Percentiles rank a stretch among this genome's conserved stretches.
phyloP scores from a whole-genome alignment of 2,113 vertebrate species.

The Pitta sordida region DNA sequence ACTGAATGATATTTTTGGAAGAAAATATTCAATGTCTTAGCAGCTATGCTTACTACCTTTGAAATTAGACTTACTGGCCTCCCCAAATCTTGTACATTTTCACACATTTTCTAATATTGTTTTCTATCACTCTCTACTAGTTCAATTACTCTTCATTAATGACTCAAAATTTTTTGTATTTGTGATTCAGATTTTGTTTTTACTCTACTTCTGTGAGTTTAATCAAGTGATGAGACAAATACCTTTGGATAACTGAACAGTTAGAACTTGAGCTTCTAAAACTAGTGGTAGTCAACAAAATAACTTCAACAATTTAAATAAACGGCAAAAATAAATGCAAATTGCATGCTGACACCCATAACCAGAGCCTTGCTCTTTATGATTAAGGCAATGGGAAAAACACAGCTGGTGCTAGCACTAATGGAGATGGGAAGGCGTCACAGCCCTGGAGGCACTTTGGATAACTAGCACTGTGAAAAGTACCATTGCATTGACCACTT shows the following conservation, averaged over 20 bases:
- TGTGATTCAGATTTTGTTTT: background rate
- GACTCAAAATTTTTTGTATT: background rate
- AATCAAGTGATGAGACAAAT: background rate
- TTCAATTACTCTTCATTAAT: background rate
- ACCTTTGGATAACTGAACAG: background rate
- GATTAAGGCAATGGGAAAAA: fast-evolving
- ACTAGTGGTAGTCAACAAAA: background rate
- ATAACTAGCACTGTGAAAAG: background rate
- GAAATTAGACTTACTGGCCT: background rate
- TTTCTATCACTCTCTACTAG: background rate
- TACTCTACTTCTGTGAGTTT: background rate
- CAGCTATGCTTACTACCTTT: background rate
- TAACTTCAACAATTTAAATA: background rate
- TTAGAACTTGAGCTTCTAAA: background rate
- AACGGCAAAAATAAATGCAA: background rate
- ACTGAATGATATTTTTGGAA: background rate
- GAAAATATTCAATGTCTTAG: background rate
- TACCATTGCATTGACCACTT: background rate
- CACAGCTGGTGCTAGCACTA: background rate
- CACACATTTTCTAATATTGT: background rate
- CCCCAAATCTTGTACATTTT: background rate
- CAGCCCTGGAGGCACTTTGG: background rate
- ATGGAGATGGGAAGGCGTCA: background rate
- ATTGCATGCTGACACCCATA: background rate
- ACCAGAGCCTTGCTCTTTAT: background rate